These are phyloP conservation scores for Caenorhabditis virilis DNA, from an alignment of 2,888 invertebrate genomes.

Conservation along the genomic window DNA sequence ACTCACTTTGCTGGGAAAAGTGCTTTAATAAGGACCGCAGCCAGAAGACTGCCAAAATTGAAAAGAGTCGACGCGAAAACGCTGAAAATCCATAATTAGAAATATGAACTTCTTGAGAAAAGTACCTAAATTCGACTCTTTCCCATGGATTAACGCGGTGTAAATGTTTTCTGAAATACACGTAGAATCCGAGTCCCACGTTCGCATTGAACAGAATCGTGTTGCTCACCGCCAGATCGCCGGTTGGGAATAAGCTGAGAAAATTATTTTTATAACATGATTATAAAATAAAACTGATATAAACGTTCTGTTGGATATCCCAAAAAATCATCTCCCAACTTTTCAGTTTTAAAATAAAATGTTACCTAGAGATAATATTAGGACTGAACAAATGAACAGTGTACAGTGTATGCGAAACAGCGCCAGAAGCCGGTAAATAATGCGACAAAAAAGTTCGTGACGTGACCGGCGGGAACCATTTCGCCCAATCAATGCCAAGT, in stretches of 20 bases:
- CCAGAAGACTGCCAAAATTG: slow-evolving; percentile 85
- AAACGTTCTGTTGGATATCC: not conserved
- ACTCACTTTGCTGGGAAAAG: slow-evolving; percentile 76
- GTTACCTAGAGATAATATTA: slow-evolving; percentile 45
- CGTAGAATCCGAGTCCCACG: slow-evolving; percentile 82
- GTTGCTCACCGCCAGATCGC: slow-evolving; percentile 73
- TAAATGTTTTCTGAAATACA: slow-evolving; percentile 70
- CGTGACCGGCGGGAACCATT: slow-evolving; percentile 48
- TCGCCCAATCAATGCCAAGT: slow-evolving; percentile 39
- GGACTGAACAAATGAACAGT: slow-evolving; percentile 62
- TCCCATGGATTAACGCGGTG: slow-evolving; percentile 57
- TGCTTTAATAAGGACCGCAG: slow-evolving; percentile 85
- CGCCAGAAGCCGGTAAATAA: slow-evolving; percentile 61
- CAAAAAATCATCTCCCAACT: not conserved
- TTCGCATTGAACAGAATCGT: slow-evolving; percentile 81
- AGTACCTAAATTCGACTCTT: slow-evolving; percentile 66
- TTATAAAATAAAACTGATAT: not conserved
- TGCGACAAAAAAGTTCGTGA: slow-evolving; percentile 54
- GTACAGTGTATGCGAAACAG: slow-evolving; percentile 61
- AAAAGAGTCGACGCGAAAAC: slow-evolving; percentile 77
- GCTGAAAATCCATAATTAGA: slow-evolving; percentile 45
- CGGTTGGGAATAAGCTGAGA: slow-evolving; percentile 68
- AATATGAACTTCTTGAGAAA: not conserved
- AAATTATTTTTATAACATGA: not conserved
- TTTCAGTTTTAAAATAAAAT: not conserved